Conservation (phyloP, 1,140 invertebrate species). For the Leptoteleia sp. region DNA sequence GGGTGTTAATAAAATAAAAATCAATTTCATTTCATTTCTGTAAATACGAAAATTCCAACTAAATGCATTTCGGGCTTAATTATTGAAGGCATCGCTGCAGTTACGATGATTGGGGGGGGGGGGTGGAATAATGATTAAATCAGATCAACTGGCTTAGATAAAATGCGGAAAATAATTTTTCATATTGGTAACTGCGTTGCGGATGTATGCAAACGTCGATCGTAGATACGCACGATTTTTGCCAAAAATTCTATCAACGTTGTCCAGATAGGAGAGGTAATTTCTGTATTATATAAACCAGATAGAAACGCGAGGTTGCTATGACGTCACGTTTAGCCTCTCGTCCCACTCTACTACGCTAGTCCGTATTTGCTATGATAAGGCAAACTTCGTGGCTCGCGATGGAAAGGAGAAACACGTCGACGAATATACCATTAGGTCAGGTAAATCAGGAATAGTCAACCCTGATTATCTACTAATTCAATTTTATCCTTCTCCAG, state of each 20-base stretch:
- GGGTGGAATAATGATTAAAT: too few species aligned
- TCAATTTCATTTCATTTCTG: too few species aligned
- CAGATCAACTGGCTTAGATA: too few species aligned
- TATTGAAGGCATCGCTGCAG: too few species aligned
- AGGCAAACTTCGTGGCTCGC: constrained; percentile 54
- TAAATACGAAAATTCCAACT: too few species aligned
- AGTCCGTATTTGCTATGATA: constrained; percentile 52
- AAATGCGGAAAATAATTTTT: too few species aligned
- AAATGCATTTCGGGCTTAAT: too few species aligned
- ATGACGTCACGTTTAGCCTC: constrained; percentile 55
- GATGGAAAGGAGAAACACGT: constrained; percentile 51
- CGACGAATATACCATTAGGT: constrained; percentile 52
- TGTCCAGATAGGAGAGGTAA: constrained; percentile 52
- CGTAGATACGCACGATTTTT: background rate
- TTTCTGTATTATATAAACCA: too few species aligned
- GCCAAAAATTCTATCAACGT: constrained; percentile 47
- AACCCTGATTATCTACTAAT: constrained; percentile 59
- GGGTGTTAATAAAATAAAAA: too few species aligned
- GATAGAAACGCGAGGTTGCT: constrained; percentile 38
- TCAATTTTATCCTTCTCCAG: constrained; percentile 48
- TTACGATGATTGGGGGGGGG: too few species aligned
- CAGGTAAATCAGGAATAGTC: constrained; percentile 58
- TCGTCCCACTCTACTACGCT: constrained; percentile 47
- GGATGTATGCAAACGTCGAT: too few species aligned
- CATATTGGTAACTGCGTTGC: too few species aligned